phyloP scores from a whole-genome alignment of 2,888 invertebrate genomes.

The Hyppa rectilinea region DNA sequence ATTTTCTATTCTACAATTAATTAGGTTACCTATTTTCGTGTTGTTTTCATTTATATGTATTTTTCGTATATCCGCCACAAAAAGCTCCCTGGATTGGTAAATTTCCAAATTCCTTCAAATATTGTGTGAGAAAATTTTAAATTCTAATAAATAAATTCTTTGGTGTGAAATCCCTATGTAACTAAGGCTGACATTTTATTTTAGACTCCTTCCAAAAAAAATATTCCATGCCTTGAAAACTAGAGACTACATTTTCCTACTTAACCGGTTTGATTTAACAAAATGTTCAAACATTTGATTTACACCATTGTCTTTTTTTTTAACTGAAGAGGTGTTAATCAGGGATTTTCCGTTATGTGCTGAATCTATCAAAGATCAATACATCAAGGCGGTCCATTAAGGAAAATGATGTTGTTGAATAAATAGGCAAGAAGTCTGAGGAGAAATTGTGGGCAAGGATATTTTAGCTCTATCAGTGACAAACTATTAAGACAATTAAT shows the following conservation, averaged over 20 bases:
- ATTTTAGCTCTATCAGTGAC: background rate
- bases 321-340: constrained; percentile 19
- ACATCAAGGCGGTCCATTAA: background rate
- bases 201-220: no score
- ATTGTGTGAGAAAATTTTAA: no score
- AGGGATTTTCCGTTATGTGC: background rate
- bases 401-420: background rate
- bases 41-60: background rate
- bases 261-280: background rate
- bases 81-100: background rate
- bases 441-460: background rate
- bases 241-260: no score
- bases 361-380: constrained; percentile 5
- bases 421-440: background rate
- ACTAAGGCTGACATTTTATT: no score
- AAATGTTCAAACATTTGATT: constrained; percentile 24
- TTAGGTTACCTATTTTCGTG: no score
- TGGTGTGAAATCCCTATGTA: background rate
- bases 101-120: background rate
- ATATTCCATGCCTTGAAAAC: background rate
- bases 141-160: background rate
- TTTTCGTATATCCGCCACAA: background rate
- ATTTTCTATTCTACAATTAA: background rate
- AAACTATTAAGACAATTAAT: background rate
- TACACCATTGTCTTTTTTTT: background rate